Evolutionary conservation across 2,797 vertebrate species (phyloP).

Genomic region (Arctocebus calabarensis): DNA sequence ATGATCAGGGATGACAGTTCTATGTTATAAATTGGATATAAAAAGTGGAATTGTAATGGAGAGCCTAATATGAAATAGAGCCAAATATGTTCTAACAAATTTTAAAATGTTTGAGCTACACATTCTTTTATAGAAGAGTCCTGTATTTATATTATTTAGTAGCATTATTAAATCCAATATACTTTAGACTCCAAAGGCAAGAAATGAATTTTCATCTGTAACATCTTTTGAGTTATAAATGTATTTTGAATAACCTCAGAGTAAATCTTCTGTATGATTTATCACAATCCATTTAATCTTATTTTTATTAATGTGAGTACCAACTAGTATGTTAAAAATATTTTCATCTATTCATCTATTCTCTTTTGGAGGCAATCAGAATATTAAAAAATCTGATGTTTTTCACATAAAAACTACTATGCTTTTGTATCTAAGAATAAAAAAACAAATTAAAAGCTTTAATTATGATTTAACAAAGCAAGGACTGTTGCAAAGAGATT

Average conservation of each 20-base stretch:
- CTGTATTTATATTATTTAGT: neutral
- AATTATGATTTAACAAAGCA: neutral
- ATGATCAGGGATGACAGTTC: neutral
- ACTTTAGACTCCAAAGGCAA: neutral
- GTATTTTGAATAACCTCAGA: neutral
- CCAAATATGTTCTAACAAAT: neutral
- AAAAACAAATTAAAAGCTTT: neutral
- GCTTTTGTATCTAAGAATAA: neutral
- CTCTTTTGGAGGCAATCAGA: neutral
- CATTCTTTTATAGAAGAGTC: neutral
- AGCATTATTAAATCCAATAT: neutral
- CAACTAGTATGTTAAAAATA: neutral
- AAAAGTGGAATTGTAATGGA: neutral
- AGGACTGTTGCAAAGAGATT: neutral
- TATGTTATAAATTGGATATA: neutral
- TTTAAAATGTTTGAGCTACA: neutral
- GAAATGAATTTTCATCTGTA: neutral
- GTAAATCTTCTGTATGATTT: neutral
- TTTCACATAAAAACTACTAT: neutral
- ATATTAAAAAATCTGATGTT: neutral
- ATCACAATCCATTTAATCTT: neutral
- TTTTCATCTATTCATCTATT: neutral
- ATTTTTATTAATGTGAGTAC: slow-evolving; percentile 6
- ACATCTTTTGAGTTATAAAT: neutral
- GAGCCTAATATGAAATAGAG: neutral